Base-by-base conservation (phyloP, 2,888 invertebrate species). In the Drosophila austrosaltans region DNA sequence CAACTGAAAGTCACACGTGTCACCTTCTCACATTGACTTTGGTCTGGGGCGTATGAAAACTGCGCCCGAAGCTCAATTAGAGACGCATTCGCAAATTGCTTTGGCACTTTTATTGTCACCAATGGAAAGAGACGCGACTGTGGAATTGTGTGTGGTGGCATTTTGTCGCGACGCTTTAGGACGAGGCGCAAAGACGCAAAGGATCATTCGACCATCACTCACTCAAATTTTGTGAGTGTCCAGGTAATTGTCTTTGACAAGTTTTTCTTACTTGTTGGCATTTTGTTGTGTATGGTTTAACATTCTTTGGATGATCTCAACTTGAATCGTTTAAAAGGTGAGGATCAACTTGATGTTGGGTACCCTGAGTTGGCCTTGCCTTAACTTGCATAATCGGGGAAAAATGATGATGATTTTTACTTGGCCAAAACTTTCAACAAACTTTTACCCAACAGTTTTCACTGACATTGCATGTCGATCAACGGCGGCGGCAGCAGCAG, bases 171-270 rank as follows among this genome's bases (percentile, higher is more conserved):
- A 74, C 87, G 77, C 85, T 87, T 80, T 78, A 8, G 36, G 75
- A 69, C 63, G 53, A 53, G 36, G 20, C 20, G 56, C 20, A 10
- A 20, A 36, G 22, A 10, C 69, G 76, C 16, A 16, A 75, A 75
- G 60, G 69, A 75, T 69, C 72, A 16, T 16, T 4, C 30, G 53
- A 61, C 66, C 64, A 72, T 73, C 81, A 73, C 72, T 85, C 72
- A 76, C 63, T 69, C 78, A 87, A 72, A 77, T 72, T 77, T 63
- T 77, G 65, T 58, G 68, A 66, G 16, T 66, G 65, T 68, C 64
- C 73, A 70, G 22, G 91, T 90, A 90, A 90, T 90, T 90, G 91
- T 74, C 87, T 84, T 87, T 90, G 90, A 91, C 90, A 90, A 83
- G 83, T 73, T 42, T 20, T 42, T 59, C 22, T 60, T 39, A 64